Percentiles rank a stretch among this genome's conserved stretches.
These are phyloP conservation scores for Fragum fragum DNA, from an alignment of 2,888 invertebrate genomes.

Conservation along the genomic window DNA sequence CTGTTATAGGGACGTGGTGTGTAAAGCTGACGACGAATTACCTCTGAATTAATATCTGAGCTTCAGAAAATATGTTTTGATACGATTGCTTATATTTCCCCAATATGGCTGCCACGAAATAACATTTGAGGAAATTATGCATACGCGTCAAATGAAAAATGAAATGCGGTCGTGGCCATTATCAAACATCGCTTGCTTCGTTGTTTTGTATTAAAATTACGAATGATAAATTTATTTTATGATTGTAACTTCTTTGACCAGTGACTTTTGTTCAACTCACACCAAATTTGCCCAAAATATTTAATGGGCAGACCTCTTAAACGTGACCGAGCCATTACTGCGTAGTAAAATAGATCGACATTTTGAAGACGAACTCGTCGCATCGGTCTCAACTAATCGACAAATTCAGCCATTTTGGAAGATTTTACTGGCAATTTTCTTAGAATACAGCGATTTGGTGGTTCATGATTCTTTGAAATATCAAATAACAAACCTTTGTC, in stretches of 20 bases:
- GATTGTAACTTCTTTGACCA: no score
- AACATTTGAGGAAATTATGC: not conserved
- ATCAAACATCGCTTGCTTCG: not conserved
- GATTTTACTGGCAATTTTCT: constrained; percentile 22
- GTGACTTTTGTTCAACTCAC: no score
- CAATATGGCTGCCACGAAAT: constrained; percentile 20
- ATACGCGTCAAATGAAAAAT: not conserved
- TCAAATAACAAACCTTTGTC: constrained; percentile 8
- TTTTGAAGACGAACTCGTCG: constrained; percentile 14
- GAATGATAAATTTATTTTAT: no score
- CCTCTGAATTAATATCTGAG: not conserved
- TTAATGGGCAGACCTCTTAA: not conserved
- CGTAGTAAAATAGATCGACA: constrained; percentile 65
- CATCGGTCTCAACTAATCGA: constrained; percentile 29
- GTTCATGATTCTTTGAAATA: not conserved
- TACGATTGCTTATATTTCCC: not conserved
- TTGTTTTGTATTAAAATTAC: no score
- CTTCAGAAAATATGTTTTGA: not conserved
- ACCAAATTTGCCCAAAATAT: no score
- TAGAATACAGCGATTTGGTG: not conserved
- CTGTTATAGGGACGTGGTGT: not conserved
- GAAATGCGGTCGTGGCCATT: constrained; percentile 2
- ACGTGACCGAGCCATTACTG: constrained; percentile 64
- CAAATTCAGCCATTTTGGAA: constrained; percentile 65
- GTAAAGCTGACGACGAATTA: not conserved